These are phyloP conservation scores for Urocynchramus pylzowi DNA, from an alignment of 2,113 vertebrate species.

Conservation along the genomic window DNA sequence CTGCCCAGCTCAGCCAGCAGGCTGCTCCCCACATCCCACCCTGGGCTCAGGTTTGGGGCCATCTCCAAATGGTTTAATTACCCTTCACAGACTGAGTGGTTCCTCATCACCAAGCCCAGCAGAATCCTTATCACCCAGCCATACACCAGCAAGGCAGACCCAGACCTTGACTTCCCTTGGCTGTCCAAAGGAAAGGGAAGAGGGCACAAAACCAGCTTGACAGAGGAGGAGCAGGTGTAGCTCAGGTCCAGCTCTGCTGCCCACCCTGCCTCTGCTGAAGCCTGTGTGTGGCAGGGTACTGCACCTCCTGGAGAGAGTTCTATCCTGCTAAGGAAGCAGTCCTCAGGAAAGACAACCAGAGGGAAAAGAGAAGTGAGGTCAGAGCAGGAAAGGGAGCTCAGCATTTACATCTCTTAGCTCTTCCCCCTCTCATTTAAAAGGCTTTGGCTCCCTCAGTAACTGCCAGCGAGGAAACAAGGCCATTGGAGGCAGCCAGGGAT, in stretches of 20 bases:
- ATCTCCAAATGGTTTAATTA: too few relatives aligned
- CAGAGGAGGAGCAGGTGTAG: neutral
- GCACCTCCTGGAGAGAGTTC: neutral
- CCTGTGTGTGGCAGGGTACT: neutral
- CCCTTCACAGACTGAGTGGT: neutral
- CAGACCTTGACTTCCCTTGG: neutral
- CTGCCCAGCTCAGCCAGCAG: neutral
- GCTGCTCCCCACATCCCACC: neutral
- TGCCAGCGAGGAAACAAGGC: neutral
- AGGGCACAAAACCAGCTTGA: neutral
- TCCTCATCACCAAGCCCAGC: neutral
- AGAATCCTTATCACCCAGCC: neutral
- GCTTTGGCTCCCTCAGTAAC: neutral
- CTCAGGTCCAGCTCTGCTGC: neutral
- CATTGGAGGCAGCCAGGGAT: neutral
- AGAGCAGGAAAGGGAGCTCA: neutral
- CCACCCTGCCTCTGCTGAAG: too few relatives aligned
- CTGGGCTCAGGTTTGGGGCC: neutral
- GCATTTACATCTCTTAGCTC: neutral
- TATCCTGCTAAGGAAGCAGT: neutral
- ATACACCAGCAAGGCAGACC: fast-evolving
- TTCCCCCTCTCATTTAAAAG: neutral
- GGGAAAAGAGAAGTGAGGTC: neutral
- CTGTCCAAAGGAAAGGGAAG: neutral
- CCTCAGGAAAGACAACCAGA: neutral